Percentiles rank a stretch among this genome's conserved stretches.
Conservation (phyloP, 2,113 vertebrate species). For the Grus americana region DNA sequence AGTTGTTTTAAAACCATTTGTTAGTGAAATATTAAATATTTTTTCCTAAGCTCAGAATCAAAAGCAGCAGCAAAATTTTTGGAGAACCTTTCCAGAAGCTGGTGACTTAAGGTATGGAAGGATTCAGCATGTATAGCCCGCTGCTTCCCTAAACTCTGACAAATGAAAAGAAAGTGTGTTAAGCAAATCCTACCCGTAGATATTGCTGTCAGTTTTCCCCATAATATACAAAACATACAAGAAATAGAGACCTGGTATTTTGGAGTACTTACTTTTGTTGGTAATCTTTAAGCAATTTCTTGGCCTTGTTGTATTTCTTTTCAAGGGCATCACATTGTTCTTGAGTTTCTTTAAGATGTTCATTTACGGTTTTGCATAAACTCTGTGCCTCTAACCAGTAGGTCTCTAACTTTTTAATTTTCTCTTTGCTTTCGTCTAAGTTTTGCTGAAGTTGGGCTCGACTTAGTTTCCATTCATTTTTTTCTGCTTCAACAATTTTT, state of each 20-base stretch:
- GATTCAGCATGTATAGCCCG: not conserved
- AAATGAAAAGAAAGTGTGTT: not conserved
- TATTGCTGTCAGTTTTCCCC: not conserved
- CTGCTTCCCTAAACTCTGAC: not conserved
- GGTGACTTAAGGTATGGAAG: not conserved
- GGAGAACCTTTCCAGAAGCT: not conserved
- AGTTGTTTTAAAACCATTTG: not conserved
- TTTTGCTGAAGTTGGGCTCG: slow-evolving; percentile 82
- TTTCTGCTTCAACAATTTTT: slow-evolving; percentile 77
- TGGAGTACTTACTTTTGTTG: slow-evolving; percentile 86
- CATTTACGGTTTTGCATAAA: slow-evolving; percentile 87
- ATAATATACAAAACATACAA: not conserved
- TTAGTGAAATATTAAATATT: not conserved
- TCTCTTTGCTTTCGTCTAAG: slow-evolving; percentile 83
- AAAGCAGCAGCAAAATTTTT: not conserved
- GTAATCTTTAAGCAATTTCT: slow-evolving; percentile 91
- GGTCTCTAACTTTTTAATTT: slow-evolving; percentile 85
- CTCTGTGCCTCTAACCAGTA: slow-evolving; percentile 90
- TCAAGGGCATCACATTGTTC: slow-evolving; percentile 86
- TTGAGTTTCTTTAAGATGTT: slow-evolving; percentile 87
- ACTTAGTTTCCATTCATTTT: slow-evolving; percentile 77
- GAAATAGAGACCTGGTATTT: not conserved
- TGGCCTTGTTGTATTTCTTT: slow-evolving; percentile 92
- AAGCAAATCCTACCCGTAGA: not conserved
- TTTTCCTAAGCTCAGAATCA: not conserved